Evolutionary conservation across 2,888 invertebrate genomes (phyloP), one percentile per base, ranked within the genome.

Genomic region (Drosophila mettleri): DNA sequence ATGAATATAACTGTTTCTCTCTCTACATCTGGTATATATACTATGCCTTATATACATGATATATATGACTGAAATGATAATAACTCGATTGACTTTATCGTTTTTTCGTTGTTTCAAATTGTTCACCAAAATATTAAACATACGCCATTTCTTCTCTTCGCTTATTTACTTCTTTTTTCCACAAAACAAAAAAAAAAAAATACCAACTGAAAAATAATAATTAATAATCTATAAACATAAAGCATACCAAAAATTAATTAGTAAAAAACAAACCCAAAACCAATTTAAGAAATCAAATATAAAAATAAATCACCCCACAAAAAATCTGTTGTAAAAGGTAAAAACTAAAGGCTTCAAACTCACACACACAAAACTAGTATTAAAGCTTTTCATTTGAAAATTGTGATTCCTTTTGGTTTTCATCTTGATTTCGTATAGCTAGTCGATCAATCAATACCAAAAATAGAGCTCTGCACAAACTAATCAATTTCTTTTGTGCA

Each of bases 111-210:
- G 71, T 83, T 85, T 84, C 78, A 78, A 86, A 86, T 86, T 85
- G 74, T 69, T 85, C 85, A 86, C 85, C 87, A 85, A 79, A 86
- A 86, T 86, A 86, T 87, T 86, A 82, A 86, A 86, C 85, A 86
- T 86, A 82, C 87, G 87, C 85, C 80, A 88, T 89, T 82, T 88
- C 80, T 88, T 89, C 89, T 88, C 89, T 88, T 88, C 31, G 89
- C 86, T 89, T 88, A 81, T 84, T 84, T 86, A 85, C 84, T 84
- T 87, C 86, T 85, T 83, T 82, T 77, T 85, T 76, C 87, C 82
- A 82, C 82, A 18, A 83, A 73, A 45, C 69, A 71, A 76, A 8
- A 27, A 72, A 29, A 71, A 70, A 74, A 1, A 51, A 16, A 66
- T 66, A 24, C 59, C 70, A 24, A 62, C 70, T 68, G 73, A 74